Evolutionary conservation across 2,888 invertebrate species (phyloP).

Genomic region (Mesorhabditis sp.): DNA sequence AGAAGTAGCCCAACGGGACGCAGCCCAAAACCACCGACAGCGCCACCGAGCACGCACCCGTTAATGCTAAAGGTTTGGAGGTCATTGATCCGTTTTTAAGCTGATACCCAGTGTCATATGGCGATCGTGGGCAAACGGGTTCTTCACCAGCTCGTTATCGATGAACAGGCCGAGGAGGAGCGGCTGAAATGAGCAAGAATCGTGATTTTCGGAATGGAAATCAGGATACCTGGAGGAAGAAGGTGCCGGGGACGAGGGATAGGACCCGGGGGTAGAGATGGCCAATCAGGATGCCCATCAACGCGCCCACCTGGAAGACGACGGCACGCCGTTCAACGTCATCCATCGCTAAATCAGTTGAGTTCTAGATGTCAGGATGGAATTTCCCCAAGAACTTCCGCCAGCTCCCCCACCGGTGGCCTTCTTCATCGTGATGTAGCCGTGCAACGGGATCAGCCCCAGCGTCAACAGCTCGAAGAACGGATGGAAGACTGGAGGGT

Average conservation of each 20-base stretch:
- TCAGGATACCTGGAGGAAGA: conserved; percentile 31
- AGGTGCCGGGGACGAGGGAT: conserved; percentile 26
- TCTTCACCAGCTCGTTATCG: conserved; percentile 15
- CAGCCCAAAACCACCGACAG: conserved; percentile 17
- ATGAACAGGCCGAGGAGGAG: conserved; percentile 30
- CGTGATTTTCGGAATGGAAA: conserved; percentile 24
- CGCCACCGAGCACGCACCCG: neutral
- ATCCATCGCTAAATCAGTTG: conserved; percentile 21
- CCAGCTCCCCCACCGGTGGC: conserved; percentile 20
- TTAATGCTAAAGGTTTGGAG: neutral
- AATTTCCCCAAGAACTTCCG: neutral
- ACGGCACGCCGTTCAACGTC: conserved; percentile 39
- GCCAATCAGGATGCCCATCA: conserved; percentile 31
- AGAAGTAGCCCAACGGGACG: conserved; percentile 25
- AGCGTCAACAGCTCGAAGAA: conserved; percentile 27
- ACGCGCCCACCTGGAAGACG: conserved; percentile 24
- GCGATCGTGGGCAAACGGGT: conserved; percentile 11
- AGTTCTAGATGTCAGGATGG: neutral
- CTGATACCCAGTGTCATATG: conserved; percentile 3
- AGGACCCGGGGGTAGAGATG: conserved; percentile 29
- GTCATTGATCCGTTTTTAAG: conserved; percentile 9
- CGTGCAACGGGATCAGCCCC: conserved; percentile 30
- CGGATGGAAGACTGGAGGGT: conserved; percentile 29
- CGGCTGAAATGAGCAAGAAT: conserved; percentile 32
- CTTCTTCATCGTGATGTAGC: conserved; percentile 28